Evolutionary conservation across 2,888 invertebrate genomes (phyloP), one percentile per base, ranked within the genome.

Genomic region (Caenorhabditis doughertyi): DNA sequence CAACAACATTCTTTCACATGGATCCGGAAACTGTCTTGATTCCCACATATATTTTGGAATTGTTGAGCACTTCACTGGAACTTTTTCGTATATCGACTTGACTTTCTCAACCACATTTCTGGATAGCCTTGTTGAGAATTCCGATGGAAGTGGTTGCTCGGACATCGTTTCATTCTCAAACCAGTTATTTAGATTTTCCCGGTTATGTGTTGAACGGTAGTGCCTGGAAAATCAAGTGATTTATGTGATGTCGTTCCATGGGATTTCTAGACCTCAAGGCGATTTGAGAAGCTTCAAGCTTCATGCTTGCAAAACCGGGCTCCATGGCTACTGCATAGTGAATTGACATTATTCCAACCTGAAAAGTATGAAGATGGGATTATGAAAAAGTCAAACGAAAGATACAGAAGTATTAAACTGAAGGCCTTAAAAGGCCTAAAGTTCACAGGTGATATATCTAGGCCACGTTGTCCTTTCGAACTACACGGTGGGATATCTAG

Each of bases 1-100:
- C 49, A 71, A 35, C 39, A 71, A 60, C 60, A 71, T 71, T 39
- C 49, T 71, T 25, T 60, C 44, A 39, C 71, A 71, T 1, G 71
- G 60, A 39, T 60, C 35, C 4, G 71, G 71, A 18, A 71, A 71
- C 16, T 25, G 2, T 18, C 71, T 47, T 0, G 71, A 60, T 0
- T 11, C 21, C 49, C 44, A 44, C 71, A 71, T 71, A 25, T 55
- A 47, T 13, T 39, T n/a, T 13, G 71, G 60, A 25, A 71, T 71
- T 11, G 71, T 71, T 9, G 71, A 51, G n/a, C 71, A 71, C 11
- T 71, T 71, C 35, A n/a, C 60, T 18, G 71, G 49, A 32, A 60
- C 49, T 29, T 71, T 71, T 18, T 60, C 49, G 25, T 60, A 71
- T 11, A 60, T 51, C 8, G 18, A 23, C 49, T 60, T 13, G 35